Conservation (phyloP, 2,797 vertebrate species). For the Mico argentatus region DNA sequence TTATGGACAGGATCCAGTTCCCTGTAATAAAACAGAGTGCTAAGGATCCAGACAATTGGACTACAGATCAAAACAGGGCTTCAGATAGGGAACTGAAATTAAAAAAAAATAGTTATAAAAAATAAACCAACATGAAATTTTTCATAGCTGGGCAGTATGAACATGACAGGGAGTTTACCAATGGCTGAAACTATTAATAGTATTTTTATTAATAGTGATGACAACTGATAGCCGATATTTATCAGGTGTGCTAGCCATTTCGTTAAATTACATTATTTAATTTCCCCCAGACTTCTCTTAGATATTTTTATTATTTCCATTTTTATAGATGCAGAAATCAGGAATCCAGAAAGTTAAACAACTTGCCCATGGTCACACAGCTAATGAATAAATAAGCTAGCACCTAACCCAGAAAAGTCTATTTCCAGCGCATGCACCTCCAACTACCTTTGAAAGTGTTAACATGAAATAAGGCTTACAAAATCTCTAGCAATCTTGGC, state of each 20-base stretch:
- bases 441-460: not conserved
- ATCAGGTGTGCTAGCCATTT: not conserved
- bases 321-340: not conserved
- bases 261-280: not conserved
- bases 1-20: not conserved
- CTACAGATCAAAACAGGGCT: not conserved
- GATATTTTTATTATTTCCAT: not conserved
- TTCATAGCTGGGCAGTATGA: not conserved
- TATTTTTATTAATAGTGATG: not conserved
- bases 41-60: not conserved
- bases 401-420: not conserved
- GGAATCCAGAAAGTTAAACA: not conserved
- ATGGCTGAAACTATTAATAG: not conserved
- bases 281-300: not conserved
- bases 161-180: not conserved
- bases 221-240: not conserved
- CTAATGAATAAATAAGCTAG: not conserved
- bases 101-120: not conserved
- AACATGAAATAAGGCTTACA: not conserved
- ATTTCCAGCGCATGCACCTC: not conserved
- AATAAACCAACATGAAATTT: not conserved
- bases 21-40: not conserved
- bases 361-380: not conserved
- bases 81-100: not conserved
- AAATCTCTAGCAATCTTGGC: not conserved